phyloP scores from a whole-genome alignment of 2,113 vertebrate genomes.

The Larimichthys polyactis region DNA sequence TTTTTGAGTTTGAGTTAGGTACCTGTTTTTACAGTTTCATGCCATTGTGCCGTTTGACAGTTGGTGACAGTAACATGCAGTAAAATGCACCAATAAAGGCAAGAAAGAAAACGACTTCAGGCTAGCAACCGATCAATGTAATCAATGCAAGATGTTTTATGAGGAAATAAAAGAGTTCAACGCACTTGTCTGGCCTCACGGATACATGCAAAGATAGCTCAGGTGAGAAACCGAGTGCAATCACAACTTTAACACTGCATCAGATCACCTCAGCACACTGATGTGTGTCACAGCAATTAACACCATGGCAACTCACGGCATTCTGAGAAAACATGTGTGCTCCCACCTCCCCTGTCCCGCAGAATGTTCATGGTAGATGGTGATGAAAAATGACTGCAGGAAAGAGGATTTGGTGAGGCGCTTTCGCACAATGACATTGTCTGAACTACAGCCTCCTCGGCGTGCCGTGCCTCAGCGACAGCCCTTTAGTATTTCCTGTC shows the following conservation, averaged over 20 bases:
- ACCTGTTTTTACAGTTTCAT: background rate
- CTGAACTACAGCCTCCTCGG: conserved; percentile 78
- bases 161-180: background rate
- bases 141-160: background rate
- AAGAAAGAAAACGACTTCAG: background rate
- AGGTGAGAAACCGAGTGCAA: background rate
- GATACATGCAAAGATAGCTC: background rate
- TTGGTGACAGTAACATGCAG: background rate
- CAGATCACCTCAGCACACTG: conserved; percentile 2
- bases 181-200: background rate
- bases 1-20: background rate
- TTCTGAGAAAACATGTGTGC: conserved; percentile 16
- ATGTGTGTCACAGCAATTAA: conserved; percentile 5
- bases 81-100: background rate
- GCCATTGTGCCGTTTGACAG: background rate
- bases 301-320: background rate
- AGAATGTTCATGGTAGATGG: conserved; percentile 73
- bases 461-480: conserved; percentile 80
- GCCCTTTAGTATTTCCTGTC: conserved; percentile 86
- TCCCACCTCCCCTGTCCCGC: conserved; percentile 46
- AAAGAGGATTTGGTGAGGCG: conserved; percentile 81
- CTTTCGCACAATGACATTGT: conserved; percentile 83
- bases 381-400: conserved; percentile 75
- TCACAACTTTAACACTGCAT: background rate
- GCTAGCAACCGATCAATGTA: background rate